Percentiles rank a stretch among this genome's conserved stretches.
Conservation (phyloP, 2,797 vertebrate species). For the Chelidonichthys spinosus region DNA sequence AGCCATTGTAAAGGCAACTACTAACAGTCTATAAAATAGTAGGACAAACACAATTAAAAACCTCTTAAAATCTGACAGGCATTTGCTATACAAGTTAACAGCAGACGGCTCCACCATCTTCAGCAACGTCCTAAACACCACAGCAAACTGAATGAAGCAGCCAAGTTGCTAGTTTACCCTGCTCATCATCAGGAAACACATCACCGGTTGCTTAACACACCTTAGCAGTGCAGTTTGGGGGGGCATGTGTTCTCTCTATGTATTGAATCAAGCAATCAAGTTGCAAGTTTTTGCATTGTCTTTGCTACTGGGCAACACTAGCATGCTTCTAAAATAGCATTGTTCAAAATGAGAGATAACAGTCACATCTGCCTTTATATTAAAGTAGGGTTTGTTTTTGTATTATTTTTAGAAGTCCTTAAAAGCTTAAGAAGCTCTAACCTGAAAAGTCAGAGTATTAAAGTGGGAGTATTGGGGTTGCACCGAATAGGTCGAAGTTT, state of each 20-base stretch:
- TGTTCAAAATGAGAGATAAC: neutral
- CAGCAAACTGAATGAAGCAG: neutral
- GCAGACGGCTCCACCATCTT: slow-evolving; percentile 65
- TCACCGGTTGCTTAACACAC: neutral
- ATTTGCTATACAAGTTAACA: slow-evolving; percentile 31
- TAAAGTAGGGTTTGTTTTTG: too few species aligned
- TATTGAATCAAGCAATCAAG: too few species aligned
- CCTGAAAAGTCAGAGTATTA: too few species aligned
- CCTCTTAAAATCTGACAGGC: too few species aligned
- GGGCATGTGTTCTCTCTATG: neutral
- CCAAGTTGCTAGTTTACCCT: neutral
- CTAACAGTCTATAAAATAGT: too few species aligned
- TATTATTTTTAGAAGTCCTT: too few species aligned
- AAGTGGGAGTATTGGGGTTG: too few species aligned
- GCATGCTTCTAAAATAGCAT: neutral
- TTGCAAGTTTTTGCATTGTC: neutral
- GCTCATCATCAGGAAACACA: neutral
- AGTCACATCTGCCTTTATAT: neutral
- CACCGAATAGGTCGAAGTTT: too few species aligned
- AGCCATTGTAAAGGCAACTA: too few species aligned
- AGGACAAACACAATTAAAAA: too few species aligned
- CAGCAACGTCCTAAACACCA: slow-evolving; percentile 19
- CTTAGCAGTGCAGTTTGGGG: neutral
- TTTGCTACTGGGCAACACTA: neutral
- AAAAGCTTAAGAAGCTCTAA: too few species aligned